Evolutionary conservation across 2,888 invertebrate genomes (phyloP), one percentile per base, ranked within the genome.

Genomic region (Cylloceria caligata): DNA sequence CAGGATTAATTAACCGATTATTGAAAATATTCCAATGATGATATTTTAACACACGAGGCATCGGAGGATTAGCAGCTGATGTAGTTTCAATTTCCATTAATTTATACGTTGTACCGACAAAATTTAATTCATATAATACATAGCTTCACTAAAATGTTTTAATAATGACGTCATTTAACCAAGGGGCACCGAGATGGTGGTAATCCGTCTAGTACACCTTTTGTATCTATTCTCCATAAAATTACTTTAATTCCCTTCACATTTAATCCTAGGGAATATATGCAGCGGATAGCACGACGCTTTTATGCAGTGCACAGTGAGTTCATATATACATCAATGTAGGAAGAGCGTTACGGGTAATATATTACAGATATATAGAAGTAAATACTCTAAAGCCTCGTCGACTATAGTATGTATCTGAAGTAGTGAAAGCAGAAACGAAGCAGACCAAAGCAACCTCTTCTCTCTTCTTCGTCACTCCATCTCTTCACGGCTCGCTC

Each of bases 221-320:
- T 67, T 47, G 60, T 72, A 81, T 81, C 76, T 69, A 52, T 65
- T 72, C 71, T 72, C 57, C 76, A 76, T 75, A 67, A 67, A 76
- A 81, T 81, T 67, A 45, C 69, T 65, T 42, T 49, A 73, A 71
- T 68, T 81, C 57, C 30, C 62, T 79, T 71, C 42, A 75, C 71
- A 68, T 82, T 82, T 82, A 79, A 82, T 82, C 78, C 68, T 45
- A 27, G 49, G 36, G 65, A 75, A 78, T 78, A 74, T 78, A 75
- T 78, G 62, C 71, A 52, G 47, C 42, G 34, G 34, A 74, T 74
- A 55, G 42, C 57, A 6, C 34, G 64, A 64, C 39, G 52, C 74
- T 64, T 74, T 74, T 82, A 36, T 67, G 60, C 42, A 52, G 75
- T 68, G 27, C 19, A 16, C 6, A 6, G 60, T 47, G 34, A 36